Percentiles rank a stretch among this genome's conserved stretches.
These are phyloP conservation scores for Cricetomys ansorgei DNA, from an alignment of 2,113 vertebrate genomes.

Conservation along the genomic window DNA sequence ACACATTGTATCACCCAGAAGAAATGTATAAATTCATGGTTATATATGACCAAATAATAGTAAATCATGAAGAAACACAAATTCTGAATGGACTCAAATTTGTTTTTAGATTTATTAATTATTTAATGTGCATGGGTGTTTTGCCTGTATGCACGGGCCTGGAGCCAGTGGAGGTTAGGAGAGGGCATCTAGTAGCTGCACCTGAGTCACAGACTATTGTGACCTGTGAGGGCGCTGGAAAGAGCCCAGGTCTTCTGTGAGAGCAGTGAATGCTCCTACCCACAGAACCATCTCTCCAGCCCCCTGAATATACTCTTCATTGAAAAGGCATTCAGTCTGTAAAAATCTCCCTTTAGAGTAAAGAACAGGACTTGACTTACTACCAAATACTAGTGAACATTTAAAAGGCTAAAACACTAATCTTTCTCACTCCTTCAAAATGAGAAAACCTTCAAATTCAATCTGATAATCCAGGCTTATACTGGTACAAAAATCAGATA, in stretches of 20 bases:
- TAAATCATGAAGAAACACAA: background rate
- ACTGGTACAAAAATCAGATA: background rate
- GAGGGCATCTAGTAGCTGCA: background rate
- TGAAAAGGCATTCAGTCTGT: too few relatives aligned
- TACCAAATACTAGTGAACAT: background rate
- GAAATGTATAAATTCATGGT: background rate
- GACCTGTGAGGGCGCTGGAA: background rate
- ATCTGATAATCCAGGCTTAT: background rate
- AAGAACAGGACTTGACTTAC: background rate
- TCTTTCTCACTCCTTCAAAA: background rate
- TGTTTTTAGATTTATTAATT: background rate
- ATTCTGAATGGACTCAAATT: background rate
- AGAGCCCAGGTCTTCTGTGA: background rate
- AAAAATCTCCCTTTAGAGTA: background rate
- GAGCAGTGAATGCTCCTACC: background rate
- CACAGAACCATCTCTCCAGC: background rate
- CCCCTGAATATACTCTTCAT: background rate
- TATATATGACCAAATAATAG: background rate
- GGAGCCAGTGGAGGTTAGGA: background rate
- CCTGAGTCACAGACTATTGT: background rate
- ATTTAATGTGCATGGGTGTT: background rate
- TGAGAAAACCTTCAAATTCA: background rate
- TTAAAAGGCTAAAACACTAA: background rate
- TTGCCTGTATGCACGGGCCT: background rate
- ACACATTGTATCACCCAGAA: background rate